phyloP scores from a whole-genome alignment of 1,140 invertebrate species.

The Drosophila arizonae region DNA sequence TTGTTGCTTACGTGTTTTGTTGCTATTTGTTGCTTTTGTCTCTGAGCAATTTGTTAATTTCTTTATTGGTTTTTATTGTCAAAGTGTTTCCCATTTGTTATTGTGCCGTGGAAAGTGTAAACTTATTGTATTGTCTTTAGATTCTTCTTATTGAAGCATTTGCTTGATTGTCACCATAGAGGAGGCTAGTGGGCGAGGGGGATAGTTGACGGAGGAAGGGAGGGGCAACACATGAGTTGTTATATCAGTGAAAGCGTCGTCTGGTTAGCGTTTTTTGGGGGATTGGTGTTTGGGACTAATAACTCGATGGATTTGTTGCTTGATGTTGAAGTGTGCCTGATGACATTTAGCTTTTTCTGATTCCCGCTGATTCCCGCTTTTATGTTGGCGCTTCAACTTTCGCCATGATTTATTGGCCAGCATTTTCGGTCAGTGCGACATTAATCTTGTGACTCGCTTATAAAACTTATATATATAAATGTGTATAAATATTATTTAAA shows the following conservation, averaged over 20 bases:
- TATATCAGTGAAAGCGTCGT: slow-evolving; percentile 52
- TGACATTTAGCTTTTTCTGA: slow-evolving; percentile 49
- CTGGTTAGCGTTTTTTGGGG: slow-evolving; percentile 26
- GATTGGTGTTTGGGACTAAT: slow-evolving; percentile 45
- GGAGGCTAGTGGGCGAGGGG: slow-evolving; percentile 28
- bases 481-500: slow-evolving; percentile 74
- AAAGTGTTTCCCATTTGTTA: slow-evolving; percentile 30
- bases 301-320: slow-evolving; percentile 40
- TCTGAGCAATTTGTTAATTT: slow-evolving; percentile 72
- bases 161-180: slow-evolving; percentile 50
- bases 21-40: slow-evolving; percentile 23
- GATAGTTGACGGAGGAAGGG: no score
- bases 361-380: slow-evolving; percentile 3
- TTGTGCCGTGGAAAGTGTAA: slow-evolving; percentile 37
- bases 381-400: slow-evolving; percentile 52
- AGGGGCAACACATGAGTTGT: neutral
- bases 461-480: neutral
- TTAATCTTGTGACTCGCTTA: slow-evolving; percentile 60
- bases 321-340: slow-evolving; percentile 23
- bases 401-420: slow-evolving; percentile 76
- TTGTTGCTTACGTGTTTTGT: slow-evolving; percentile 26
- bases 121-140: slow-evolving; percentile 37
- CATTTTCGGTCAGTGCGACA: slow-evolving; percentile 51
- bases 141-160: slow-evolving; percentile 69
- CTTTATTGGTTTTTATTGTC: slow-evolving; percentile 79